Evolutionary conservation across 2,113 vertebrate genomes (phyloP), one percentile per base, ranked within the genome.

Genomic region (Muntiacus muntjak): DNA sequence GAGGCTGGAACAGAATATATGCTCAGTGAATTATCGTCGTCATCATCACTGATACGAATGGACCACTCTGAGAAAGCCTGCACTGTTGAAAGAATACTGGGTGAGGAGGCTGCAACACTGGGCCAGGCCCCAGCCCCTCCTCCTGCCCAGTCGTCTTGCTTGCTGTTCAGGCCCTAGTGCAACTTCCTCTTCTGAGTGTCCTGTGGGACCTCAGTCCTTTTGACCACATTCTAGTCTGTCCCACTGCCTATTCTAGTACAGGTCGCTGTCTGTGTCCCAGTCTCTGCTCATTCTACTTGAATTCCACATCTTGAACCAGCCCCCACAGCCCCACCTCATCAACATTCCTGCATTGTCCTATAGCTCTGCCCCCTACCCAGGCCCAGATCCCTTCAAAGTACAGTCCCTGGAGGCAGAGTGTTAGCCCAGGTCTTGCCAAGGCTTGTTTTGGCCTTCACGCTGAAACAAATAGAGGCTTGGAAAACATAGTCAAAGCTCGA

Each of bases 401-500:
- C 16, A 50, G 86, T 89, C 25, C 40, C 84, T 87, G 43, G 62
- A 81, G 85, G 71, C 84, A 89, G 52, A 93, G 21, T 15, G 8
- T 83, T 92, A 84, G 54, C 60, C 81, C 17, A 83, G 60, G 84
- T 45, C 95, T 95, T 98, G 89, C 82, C 21, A 10, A 58, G 57
- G 40, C 87, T 95, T 97, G 95, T 95, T 94, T 96, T 81, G 82
- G 55, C 64, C 40, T 40, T 78, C 60, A 90, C 43, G 64, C 89
- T 83, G 43, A 79, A 47, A 54, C 33, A 60, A 52, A 78, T 14
- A 82, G 36, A 74, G 76, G 95, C 54, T 81, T 96, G 30, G 78
- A 93, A 96, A 96, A 95, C 50, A 62, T 64, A 88, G 28, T 98
- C 52, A 91, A 79, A 96, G 36, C 74, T 96, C 57, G 25, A 58